phyloP scores from a whole-genome alignment of 2,888 invertebrate genomes.

The Hemistola chrysoprasaria region DNA sequence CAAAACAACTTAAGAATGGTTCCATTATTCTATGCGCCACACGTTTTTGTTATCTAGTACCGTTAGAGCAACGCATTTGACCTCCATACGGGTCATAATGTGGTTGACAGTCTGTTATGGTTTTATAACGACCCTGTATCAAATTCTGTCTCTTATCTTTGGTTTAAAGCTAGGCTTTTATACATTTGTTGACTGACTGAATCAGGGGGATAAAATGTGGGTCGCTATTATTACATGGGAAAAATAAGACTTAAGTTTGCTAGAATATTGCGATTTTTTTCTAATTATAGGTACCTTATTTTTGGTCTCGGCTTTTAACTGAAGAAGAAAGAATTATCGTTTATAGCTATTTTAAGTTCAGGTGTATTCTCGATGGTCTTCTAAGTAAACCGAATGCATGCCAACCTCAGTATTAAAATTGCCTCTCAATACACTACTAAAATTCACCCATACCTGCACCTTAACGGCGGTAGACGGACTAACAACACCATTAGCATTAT shows the following conservation, averaged over 20 bases:
- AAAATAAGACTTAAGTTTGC: too few relatives aligned
- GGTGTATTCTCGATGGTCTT: background rate
- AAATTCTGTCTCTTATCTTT: too few relatives aligned
- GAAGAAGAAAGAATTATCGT: background rate
- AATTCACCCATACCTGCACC: too few relatives aligned
- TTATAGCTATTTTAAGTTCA: too few relatives aligned
- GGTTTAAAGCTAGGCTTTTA: too few relatives aligned
- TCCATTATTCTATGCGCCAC: constrained; percentile 52
- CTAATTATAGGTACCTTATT: background rate
- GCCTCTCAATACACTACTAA: too few relatives aligned
- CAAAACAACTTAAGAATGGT: constrained; percentile 1
- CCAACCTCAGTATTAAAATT: too few relatives aligned
- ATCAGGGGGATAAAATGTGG: too few relatives aligned
- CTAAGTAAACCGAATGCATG: background rate
- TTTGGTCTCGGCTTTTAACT: background rate
- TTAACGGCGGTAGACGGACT: background rate
- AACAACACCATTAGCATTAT: background rate
- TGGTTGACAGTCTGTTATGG: constrained; percentile 16
- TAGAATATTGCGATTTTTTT: too few relatives aligned
- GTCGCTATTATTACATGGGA: too few relatives aligned
- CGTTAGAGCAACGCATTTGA: constrained; percentile 69
- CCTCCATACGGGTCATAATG: constrained; percentile 58
- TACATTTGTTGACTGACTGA: too few relatives aligned
- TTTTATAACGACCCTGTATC: constrained; percentile 1
- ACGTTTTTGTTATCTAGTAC: constrained; percentile 56